Conservation (phyloP, 23 tunicate species). For the Trididemnum miniatum region DNA sequence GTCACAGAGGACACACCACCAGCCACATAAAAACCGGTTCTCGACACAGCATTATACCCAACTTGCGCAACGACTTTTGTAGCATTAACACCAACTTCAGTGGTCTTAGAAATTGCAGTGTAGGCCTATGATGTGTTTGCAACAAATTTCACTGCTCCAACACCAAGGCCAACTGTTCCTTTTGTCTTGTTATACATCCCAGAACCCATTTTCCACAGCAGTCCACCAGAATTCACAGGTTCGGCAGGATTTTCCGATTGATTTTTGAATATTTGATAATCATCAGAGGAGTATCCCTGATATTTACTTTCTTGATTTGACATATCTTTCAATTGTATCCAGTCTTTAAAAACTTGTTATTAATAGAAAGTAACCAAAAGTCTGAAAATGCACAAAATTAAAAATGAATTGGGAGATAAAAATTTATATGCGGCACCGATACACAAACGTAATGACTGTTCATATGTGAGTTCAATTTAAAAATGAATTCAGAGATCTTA, state of each 20-base stretch:
- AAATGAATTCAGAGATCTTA: no score
- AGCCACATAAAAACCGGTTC: constrained; percentile 37
- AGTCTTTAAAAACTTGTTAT: no score
- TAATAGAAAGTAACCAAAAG: no score
- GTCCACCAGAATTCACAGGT: constrained; percentile 54
- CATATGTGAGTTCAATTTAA: no score
- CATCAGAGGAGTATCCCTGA: no score
- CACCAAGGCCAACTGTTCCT: constrained; percentile 79
- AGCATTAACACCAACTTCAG: constrained; percentile 88
- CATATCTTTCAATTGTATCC: no score
- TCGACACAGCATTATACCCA: constrained; percentile 65
- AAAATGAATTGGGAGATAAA: no score
- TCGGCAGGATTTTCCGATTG: constrained; percentile 27
- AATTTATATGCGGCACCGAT: no score
- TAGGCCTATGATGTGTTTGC: constrained; percentile 77
- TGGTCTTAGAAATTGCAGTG: constrained; percentile 75
- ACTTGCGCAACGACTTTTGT: constrained; percentile 70
- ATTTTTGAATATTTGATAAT: no score
- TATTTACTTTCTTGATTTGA: no score
- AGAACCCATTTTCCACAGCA: constrained; percentile 86
- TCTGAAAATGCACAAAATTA: no score
- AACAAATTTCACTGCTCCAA: constrained; percentile 88
- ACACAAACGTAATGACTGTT: no score
- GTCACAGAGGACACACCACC: constrained; percentile 68
- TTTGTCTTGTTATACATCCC: constrained; percentile 76